A percentile compares a stretch with the other conserved stretches of the same genome.
Evolutionary conservation across 2,797 vertebrate species (phyloP).

Genomic region (Syncerus caffer): DNA sequence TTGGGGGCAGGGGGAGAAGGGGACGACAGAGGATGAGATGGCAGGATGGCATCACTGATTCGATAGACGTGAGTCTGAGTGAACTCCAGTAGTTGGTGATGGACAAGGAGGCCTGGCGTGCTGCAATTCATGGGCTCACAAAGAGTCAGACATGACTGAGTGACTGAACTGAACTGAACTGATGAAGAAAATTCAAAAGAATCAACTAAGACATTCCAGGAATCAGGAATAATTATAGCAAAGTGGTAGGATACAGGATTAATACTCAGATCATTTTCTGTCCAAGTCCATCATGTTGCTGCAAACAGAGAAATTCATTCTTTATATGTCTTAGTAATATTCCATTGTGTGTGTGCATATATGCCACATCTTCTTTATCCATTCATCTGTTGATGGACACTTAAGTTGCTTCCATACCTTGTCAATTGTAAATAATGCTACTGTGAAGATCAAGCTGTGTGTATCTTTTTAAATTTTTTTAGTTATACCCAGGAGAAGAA

Average conservation of each 20-base stretch:
- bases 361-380: neutral
- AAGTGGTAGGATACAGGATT: neutral
- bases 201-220: neutral
- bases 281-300: neutral
- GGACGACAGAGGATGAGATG: too few relatives aligned
- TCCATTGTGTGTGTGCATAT: neutral
- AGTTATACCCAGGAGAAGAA: neutral
- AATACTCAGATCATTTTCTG: neutral
- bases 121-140: rapidly evolving
- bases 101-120: too few relatives aligned
- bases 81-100: too few relatives aligned
- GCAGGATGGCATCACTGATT: too few relatives aligned
- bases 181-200: neutral
- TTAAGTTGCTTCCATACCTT: neutral
- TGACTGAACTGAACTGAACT: too few relatives aligned
- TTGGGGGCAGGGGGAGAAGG: too few relatives aligned
- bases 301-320: neutral
- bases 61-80: rapidly evolving
- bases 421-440: neutral
- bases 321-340: neutral
- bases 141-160: too few relatives aligned
- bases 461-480: neutral
- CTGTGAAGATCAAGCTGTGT: neutral
- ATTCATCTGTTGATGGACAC: neutral
- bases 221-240: neutral